Conservation (phyloP, 35 echinoderm and acorn worm genomes). For the Amphiura filiformis region DNA sequence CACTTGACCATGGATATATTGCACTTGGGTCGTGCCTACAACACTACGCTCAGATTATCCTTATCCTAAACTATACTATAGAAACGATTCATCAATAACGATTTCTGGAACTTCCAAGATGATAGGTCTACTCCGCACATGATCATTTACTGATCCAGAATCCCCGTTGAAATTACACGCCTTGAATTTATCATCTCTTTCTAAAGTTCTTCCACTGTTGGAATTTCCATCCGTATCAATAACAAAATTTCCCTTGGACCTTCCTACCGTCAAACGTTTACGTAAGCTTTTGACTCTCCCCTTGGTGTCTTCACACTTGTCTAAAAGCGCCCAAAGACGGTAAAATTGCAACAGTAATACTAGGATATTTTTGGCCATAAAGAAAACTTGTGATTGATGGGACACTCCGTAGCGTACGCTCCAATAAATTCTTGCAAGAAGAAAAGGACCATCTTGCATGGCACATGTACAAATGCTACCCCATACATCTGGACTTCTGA, state of each 20-base stretch:
- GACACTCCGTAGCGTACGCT: constrained; percentile 15
- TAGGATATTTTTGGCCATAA: constrained; percentile 60
- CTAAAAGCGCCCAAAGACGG: neutral
- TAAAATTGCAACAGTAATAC: constrained; percentile 60
- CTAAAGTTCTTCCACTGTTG: neutral
- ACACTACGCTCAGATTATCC: too few relatives aligned
- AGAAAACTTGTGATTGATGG: constrained; percentile 63
- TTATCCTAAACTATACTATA: too few relatives aligned
- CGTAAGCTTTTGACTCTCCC: neutral
- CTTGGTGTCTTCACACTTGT: neutral
- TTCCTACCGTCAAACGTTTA: neutral
- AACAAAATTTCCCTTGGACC: neutral
- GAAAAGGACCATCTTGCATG: constrained; percentile 58
- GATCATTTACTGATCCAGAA: neutral
- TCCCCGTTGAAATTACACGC: neutral
- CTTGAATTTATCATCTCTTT: neutral
- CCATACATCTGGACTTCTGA: constrained; percentile 31
- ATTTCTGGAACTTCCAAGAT: neutral
- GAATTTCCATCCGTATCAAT: neutral
- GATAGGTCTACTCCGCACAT: neutral
- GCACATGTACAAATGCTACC: constrained; percentile 24
- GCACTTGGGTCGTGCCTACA: too few relatives aligned
- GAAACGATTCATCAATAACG: neutral
- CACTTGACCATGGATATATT: too few relatives aligned
- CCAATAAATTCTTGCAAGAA: constrained; percentile 22